Percentiles rank a stretch among this genome's conserved stretches.
These are phyloP conservation scores for Orthosia incerta DNA, from an alignment of 2,888 invertebrate genomes.

Conservation along the genomic window DNA sequence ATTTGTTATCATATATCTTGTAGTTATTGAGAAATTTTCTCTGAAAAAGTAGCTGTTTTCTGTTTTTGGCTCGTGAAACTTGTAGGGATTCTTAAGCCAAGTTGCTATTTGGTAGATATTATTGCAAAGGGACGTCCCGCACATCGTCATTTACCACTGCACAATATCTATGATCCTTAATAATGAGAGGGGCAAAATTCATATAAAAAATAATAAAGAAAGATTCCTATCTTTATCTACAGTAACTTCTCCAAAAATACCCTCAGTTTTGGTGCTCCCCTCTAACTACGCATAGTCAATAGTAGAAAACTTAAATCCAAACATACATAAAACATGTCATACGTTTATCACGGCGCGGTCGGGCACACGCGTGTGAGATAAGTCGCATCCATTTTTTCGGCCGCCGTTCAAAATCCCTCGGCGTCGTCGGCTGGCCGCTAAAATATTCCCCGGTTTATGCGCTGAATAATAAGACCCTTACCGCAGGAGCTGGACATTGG, in stretches of 20 bases:
- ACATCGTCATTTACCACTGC: not conserved
- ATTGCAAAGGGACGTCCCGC: not conserved
- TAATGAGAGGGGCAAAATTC: constrained; percentile 30
- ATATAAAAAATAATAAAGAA: constrained; percentile 29
- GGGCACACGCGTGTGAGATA: constrained; percentile 83
- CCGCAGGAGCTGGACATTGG: constrained; percentile 62
- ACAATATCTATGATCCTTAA: constrained; percentile 34
- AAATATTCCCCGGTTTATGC: constrained; percentile 88
- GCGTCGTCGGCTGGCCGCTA: constrained; percentile 79
- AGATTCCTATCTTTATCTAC: constrained; percentile 36
- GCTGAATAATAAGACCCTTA: constrained; percentile 83
- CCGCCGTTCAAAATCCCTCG: constrained; percentile 85
- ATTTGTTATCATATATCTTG: too few relatives aligned
- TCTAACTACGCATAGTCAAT: constrained; percentile 50
- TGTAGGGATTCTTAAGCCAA: too few relatives aligned
- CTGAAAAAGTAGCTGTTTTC: too few relatives aligned
- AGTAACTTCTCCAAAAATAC: constrained; percentile 31
- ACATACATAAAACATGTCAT: constrained; percentile 85
- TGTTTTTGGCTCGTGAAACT: too few relatives aligned
- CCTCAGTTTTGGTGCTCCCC: constrained; percentile 28
- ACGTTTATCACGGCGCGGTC: constrained; percentile 72
- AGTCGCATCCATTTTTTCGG: constrained; percentile 89
- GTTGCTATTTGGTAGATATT: not conserved
- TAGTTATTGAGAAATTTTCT: too few relatives aligned
- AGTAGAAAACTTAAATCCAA: constrained; percentile 63